phyloP scores from a whole-genome alignment of 1,140 invertebrate species.

The Drosophila obscura region DNA sequence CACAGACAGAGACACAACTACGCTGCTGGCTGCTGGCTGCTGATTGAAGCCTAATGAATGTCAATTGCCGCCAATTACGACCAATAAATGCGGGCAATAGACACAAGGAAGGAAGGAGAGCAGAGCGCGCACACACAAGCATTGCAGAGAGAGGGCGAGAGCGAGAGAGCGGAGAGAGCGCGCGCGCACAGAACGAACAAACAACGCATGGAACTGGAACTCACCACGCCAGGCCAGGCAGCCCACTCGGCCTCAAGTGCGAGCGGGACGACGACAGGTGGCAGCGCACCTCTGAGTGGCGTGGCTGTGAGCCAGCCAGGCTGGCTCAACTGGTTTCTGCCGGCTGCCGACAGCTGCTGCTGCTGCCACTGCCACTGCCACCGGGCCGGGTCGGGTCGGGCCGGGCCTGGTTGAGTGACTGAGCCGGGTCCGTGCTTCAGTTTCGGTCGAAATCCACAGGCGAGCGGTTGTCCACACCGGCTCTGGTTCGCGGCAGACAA shows the following conservation, averaged over 20 bases:
- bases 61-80: slow-evolving; percentile 83
- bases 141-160: slow-evolving; percentile 4
- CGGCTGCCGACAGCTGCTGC: slow-evolving; percentile 12
- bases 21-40: slow-evolving; percentile 29
- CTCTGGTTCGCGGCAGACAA: slow-evolving; percentile 24
- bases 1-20: slow-evolving; percentile 1
- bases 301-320: background rate
- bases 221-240: background rate
- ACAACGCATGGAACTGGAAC: slow-evolving; percentile 22
- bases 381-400: slow-evolving; percentile 12
- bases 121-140: slow-evolving; percentile 8
- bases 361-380: slow-evolving; percentile 20
- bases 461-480: slow-evolving; percentile 67
- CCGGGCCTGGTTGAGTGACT: no score
- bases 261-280: slow-evolving; percentile 74
- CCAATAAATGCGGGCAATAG: slow-evolving; percentile 82
- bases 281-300: slow-evolving; percentile 1
- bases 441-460: slow-evolving; percentile 79
- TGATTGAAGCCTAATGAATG: slow-evolving; percentile 83
- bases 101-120: slow-evolving; percentile 28
- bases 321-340: slow-evolving; percentile 1
- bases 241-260: slow-evolving; percentile 30
- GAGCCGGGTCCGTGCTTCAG: slow-evolving; percentile 44
- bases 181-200: no score
- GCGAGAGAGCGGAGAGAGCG: background rate